phyloP scores from a whole-genome alignment of 2,797 vertebrate species.

The Otolemur crassicaudatus region DNA sequence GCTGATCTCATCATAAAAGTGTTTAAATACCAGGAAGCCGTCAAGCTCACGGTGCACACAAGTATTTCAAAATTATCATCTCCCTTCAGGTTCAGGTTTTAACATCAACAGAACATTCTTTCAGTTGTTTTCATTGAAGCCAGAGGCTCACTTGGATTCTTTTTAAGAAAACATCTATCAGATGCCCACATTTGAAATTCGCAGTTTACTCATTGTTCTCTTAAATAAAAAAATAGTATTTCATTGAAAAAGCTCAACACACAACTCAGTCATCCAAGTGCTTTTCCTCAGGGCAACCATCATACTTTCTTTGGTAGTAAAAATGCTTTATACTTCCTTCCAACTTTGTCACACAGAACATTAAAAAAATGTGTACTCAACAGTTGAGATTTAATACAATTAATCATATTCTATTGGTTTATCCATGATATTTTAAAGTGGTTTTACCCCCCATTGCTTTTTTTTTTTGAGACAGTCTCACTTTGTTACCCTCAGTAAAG shows the following conservation, averaged over 20 bases:
- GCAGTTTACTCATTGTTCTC: background rate
- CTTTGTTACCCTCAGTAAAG: too few relatives aligned
- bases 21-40: background rate
- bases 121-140: background rate
- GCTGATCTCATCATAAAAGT: background rate
- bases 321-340: background rate
- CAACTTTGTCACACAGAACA: background rate
- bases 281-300: background rate
- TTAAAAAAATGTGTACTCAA: background rate
- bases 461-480: too few relatives aligned
- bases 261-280: background rate
- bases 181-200: background rate
- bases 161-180: slow-evolving; percentile 36
- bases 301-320: fast-evolving
- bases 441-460: background rate
- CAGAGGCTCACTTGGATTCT: background rate
- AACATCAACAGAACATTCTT: background rate
- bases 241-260: background rate
- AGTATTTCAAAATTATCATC: background rate
- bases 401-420: background rate
- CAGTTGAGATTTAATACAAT: background rate
- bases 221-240: background rate
- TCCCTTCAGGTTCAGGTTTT: background rate
- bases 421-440: background rate
- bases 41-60: background rate